Conservation (phyloP, 37 sponge, comb jelly and placozoan genomes). For the Agelas oroides region DNA sequence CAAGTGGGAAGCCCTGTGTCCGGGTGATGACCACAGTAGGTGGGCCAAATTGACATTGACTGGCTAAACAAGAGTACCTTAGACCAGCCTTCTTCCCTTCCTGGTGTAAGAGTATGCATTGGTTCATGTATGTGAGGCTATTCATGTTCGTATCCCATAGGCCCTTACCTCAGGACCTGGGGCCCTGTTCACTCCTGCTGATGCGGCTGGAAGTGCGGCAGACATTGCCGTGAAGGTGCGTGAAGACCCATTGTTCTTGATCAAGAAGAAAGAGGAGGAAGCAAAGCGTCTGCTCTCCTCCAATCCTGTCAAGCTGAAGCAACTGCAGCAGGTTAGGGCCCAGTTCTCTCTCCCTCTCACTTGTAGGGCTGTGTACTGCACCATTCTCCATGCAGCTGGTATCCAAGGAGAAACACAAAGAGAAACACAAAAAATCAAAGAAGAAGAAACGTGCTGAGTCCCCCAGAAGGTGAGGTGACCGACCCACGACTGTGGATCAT, state of each 20-base stretch:
- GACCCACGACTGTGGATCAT: too few relatives aligned
- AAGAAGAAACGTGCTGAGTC: slow-evolving; percentile 9
- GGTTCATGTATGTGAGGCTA: too few relatives aligned
- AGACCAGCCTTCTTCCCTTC: too few relatives aligned
- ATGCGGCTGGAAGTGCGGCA: slow-evolving; percentile 38
- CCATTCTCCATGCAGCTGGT: not conserved
- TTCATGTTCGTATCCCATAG: not conserved
- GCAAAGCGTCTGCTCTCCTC: slow-evolving; percentile 57
- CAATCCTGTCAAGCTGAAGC: slow-evolving; percentile 83
- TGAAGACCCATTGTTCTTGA: slow-evolving; percentile 90
- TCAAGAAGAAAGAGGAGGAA: slow-evolving; percentile 84
- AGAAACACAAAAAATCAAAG: slow-evolving; percentile 47
- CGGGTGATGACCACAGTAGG: too few relatives aligned
- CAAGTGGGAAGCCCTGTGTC: too few relatives aligned
- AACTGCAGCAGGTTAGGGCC: slow-evolving; percentile 67
- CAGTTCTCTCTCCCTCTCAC: too few relatives aligned
- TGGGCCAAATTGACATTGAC: too few relatives aligned
- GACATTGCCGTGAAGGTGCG: slow-evolving; percentile 84
- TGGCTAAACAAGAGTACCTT: too few relatives aligned
- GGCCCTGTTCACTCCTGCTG: slow-evolving; percentile 61
- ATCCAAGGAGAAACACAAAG: not conserved
- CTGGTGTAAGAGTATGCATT: too few relatives aligned
- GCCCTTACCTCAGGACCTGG: slow-evolving; percentile 76
- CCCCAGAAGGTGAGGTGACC: too few relatives aligned
- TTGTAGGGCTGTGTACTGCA: not conserved